phyloP scores from a whole-genome alignment of 2,113 vertebrate species.

The Tonatia bakeri region DNA sequence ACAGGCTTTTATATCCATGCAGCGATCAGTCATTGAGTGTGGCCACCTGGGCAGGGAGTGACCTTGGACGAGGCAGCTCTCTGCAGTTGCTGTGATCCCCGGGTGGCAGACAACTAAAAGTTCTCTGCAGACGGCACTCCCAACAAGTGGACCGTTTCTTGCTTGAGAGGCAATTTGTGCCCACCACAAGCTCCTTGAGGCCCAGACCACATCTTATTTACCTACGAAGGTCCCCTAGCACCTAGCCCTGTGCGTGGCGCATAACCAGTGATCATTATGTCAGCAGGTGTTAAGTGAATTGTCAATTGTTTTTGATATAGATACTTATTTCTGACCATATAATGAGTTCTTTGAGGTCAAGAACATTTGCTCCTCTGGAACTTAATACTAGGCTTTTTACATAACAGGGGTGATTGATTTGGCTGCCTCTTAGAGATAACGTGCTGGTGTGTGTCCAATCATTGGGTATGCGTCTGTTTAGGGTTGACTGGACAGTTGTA shows the following conservation, averaged over 20 bases:
- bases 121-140: not conserved
- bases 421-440: not conserved
- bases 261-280: not conserved
- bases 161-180: not conserved
- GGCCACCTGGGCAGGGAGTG: not conserved
- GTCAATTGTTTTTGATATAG: not conserved
- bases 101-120: not conserved
- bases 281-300: not conserved
- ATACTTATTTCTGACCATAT: not conserved
- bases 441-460: not conserved
- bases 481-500: not conserved
- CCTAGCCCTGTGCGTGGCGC: not conserved
- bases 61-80: not conserved
- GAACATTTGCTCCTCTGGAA: not conserved
- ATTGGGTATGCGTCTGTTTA: not conserved
- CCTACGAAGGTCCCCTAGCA: not conserved
- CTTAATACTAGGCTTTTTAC: not conserved
- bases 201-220: not conserved
- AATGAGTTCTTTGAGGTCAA: not conserved
- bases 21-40: not conserved
- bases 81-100: not conserved
- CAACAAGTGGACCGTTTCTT: not conserved
- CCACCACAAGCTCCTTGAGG: not conserved
- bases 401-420: not conserved
- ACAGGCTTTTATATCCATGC: not conserved